Conservation (phyloP, 2,797 vertebrate genomes). For the Gila robusta region DNA sequence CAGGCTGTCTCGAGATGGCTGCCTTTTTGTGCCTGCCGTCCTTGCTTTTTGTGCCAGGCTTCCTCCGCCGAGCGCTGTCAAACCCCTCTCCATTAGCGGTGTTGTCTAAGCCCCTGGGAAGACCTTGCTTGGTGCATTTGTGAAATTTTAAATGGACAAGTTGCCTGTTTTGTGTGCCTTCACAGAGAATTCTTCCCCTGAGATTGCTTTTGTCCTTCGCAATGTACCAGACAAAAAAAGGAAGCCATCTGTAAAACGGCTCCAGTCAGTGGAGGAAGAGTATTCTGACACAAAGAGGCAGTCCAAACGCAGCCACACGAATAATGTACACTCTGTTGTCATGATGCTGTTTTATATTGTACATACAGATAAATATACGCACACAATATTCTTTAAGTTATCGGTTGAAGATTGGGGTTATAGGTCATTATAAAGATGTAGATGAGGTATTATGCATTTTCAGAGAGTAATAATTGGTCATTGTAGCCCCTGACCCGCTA, state of each 20-base stretch:
- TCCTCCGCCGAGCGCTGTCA: constrained; percentile 62
- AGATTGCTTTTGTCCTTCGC: constrained; percentile 53
- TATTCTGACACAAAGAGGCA: constrained; percentile 67
- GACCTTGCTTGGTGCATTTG: constrained; percentile 52
- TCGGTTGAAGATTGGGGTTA: constrained; percentile 64
- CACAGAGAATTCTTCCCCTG: constrained; percentile 67
- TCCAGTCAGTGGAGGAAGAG: constrained; percentile 50
- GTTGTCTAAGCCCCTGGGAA: constrained; percentile 60
- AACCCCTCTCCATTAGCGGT: constrained; percentile 64
- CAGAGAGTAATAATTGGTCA: constrained; percentile 54
- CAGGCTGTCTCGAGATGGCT: constrained; percentile 71
- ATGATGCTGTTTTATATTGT: constrained; percentile 84
- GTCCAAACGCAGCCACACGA: constrained; percentile 70
- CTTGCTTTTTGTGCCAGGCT: constrained; percentile 30
- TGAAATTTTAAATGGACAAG: constrained; percentile 69
- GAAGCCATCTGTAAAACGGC: constrained; percentile 65
- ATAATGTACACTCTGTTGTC: constrained; percentile 81
- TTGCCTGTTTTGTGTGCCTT: constrained; percentile 84
- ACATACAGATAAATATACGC: constrained; percentile 81
- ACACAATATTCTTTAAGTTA: constrained; percentile 81
- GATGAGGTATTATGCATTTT: constrained; percentile 71
- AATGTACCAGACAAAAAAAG: constrained; percentile 38
- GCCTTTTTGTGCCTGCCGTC: constrained; percentile 68
- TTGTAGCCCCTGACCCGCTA: constrained; percentile 44
- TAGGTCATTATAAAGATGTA: constrained; percentile 51